Evolutionary conservation across 2,113 vertebrate genomes (phyloP).

Genomic region (Eubucco bourcierii): DNA sequence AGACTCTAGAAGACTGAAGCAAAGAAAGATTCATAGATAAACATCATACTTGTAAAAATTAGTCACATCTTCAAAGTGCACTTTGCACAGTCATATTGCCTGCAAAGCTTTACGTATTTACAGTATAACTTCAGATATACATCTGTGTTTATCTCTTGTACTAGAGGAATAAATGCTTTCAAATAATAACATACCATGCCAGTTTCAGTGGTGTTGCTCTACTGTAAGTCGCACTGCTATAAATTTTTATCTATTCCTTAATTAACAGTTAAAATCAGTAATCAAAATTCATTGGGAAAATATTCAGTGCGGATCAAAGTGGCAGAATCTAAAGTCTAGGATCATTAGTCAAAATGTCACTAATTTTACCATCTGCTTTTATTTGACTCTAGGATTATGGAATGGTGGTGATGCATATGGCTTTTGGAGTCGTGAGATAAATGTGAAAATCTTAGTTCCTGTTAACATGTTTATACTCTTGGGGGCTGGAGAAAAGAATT

Average conservation of each 20-base stretch:
- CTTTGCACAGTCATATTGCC: background rate
- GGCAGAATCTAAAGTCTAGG: background rate
- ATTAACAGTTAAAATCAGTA: conserved; percentile 37
- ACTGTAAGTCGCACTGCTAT: background rate
- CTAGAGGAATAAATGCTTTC: background rate
- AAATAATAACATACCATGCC: background rate
- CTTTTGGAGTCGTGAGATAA: background rate
- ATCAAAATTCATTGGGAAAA: conserved; percentile 45
- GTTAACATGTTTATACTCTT: background rate
- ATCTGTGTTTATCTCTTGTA: conserved; percentile 14
- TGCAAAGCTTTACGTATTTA: background rate
- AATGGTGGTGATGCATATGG: background rate
- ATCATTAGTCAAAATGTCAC: background rate
- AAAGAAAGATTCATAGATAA: background rate
- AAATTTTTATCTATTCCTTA: conserved; percentile 18
- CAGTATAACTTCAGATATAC: background rate
- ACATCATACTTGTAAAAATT: background rate
- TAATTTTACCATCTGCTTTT: conserved; percentile 36
- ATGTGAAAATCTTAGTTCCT: background rate
- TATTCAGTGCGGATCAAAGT: conserved; percentile 12
- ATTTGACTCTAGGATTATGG: background rate
- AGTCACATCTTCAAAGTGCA: background rate
- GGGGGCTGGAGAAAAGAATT: background rate
- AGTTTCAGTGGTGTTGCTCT: conserved; percentile 12
- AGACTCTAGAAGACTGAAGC: background rate